Evolutionary conservation across 2,113 vertebrate genomes (phyloP).

Genomic region (Cebus imitator): DNA sequence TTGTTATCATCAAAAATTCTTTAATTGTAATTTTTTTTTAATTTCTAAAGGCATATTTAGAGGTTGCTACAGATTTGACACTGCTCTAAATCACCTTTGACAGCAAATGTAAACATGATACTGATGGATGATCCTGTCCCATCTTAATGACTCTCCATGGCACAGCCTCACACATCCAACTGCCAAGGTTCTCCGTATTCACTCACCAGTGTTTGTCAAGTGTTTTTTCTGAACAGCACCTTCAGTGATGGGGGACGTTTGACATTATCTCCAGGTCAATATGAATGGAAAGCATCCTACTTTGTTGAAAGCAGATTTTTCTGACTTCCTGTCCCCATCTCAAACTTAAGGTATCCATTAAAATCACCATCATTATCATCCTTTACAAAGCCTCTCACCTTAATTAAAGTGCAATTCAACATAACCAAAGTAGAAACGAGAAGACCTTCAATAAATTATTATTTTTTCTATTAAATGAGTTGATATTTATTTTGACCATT

Average conservation of each 20-base stretch:
- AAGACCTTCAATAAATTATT: neutral
- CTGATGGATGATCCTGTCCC: neutral
- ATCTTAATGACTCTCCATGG: neutral
- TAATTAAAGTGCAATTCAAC: neutral
- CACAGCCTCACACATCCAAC: neutral
- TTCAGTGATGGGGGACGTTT: neutral
- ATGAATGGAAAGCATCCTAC: neutral
- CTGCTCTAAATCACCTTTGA: neutral
- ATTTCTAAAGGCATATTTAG: neutral
- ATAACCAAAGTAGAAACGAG: neutral
- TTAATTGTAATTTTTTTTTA: neutral
- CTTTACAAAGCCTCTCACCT: neutral
- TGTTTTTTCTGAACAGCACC: neutral
- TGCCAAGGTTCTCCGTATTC: neutral
- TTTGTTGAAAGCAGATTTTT: neutral
- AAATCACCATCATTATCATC: neutral
- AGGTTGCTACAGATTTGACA: neutral
- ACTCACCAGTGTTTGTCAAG: neutral
- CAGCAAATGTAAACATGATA: neutral
- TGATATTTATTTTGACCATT: neutral
- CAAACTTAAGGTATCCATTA: neutral
- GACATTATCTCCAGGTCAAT: neutral
- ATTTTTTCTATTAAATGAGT: neutral
- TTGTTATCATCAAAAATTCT: neutral
- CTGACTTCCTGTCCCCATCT: neutral